Evolutionary conservation across 2,113 vertebrate species (phyloP).

Genomic region (Nycticorax nycticorax): DNA sequence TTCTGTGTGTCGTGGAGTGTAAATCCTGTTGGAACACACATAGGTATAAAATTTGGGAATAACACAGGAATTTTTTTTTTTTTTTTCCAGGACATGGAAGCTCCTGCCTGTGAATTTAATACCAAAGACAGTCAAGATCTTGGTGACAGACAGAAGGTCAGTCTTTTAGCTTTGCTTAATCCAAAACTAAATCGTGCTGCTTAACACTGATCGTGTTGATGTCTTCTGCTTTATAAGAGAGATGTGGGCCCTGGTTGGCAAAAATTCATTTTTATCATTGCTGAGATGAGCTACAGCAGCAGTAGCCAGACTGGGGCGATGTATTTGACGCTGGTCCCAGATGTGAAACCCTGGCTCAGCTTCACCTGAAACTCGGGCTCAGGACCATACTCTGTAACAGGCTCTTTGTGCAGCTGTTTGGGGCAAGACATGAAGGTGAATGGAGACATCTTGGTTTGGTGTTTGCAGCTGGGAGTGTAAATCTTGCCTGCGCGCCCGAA

Average conservation of each 20-base stretch:
- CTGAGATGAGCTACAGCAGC: background rate
- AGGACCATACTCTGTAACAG: no score
- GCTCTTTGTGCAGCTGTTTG: background rate
- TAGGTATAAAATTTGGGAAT: background rate
- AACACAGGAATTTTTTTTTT: background rate
- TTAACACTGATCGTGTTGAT: background rate
- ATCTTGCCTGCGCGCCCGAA: background rate
- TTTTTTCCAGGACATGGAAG: background rate
- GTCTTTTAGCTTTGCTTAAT: background rate
- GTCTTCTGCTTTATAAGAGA: background rate
- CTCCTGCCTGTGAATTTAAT: conserved; percentile 35
- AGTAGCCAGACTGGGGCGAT: background rate
- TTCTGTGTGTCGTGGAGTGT: background rate
- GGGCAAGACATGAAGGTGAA: background rate
- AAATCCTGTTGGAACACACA: background rate
- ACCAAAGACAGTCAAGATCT: background rate
- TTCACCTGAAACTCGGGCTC: background rate
- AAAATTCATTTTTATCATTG: background rate
- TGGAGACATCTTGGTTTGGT: background rate
- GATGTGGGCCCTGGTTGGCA: background rate
- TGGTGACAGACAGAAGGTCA: background rate
- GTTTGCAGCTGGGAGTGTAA: background rate
- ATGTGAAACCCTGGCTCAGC: background rate
- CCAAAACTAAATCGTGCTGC: background rate
- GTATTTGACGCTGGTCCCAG: background rate